Conservation (phyloP, 2,113 vertebrate species). For the Chaetodon auriga region DNA sequence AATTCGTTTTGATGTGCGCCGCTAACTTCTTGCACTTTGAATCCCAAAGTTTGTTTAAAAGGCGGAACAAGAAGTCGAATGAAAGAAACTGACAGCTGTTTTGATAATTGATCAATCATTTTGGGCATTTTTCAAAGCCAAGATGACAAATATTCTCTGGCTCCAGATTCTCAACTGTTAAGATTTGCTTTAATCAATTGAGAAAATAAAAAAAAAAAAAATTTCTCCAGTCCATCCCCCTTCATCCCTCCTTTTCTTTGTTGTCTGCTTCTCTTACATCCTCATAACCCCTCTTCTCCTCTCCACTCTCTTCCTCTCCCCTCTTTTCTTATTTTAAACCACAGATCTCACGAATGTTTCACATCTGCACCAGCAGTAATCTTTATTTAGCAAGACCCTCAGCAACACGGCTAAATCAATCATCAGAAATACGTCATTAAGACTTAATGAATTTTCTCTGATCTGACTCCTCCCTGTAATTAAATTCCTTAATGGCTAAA, state of each 20-base stretch:
- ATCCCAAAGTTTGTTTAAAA: not conserved
- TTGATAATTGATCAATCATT: not conserved
- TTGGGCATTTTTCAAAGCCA: not conserved
- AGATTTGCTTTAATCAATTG: not conserved
- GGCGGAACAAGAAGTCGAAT: not conserved
- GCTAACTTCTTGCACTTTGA: not conserved
- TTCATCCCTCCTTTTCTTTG: not conserved
- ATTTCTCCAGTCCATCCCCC: not conserved
- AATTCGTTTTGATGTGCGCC: not conserved
- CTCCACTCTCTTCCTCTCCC: not conserved
- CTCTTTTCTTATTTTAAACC: not conserved
- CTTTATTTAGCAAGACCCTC: slow-evolving; percentile 34
- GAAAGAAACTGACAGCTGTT: not conserved
- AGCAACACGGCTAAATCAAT: slow-evolving; percentile 45
- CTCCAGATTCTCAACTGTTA: too few species aligned
- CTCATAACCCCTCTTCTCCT: not conserved
- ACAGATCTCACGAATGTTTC: slow-evolving; percentile 21
- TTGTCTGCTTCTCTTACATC: not conserved
- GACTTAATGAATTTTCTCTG: slow-evolving; percentile 59
- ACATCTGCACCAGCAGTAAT: not conserved
- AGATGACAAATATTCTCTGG: too few species aligned
- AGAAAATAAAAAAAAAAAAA: not conserved
- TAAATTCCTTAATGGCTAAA: slow-evolving; percentile 57
- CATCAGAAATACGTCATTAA: slow-evolving; percentile 44
- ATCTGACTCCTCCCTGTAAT: slow-evolving; percentile 54